Conservation (phyloP, 2,888 invertebrate species). For the Lysandra bellargus region DNA sequence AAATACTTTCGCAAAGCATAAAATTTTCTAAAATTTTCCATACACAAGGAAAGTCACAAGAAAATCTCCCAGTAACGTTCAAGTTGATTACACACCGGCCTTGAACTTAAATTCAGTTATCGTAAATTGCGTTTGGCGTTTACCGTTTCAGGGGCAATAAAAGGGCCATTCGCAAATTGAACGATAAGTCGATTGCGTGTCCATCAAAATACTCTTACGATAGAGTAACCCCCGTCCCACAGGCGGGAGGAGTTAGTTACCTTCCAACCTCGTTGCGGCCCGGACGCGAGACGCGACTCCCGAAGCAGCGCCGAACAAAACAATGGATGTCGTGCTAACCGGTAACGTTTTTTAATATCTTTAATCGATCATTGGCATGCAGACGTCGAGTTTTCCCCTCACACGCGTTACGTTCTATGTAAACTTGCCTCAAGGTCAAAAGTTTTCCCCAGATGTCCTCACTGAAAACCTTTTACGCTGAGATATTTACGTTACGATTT, state of each 20-base stretch:
- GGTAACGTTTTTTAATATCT: constrained; percentile 38
- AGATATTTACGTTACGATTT: constrained; percentile 17
- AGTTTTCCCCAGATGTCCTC: constrained; percentile 33
- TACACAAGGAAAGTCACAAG: neutral
- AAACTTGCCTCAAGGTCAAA: constrained; percentile 34
- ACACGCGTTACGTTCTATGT: constrained; percentile 14
- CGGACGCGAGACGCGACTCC: constrained; percentile 45
- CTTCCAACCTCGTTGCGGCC: constrained; percentile 41
- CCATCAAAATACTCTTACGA: constrained; percentile 39
- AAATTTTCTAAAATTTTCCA: neutral
- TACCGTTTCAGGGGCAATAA: constrained; percentile 35
- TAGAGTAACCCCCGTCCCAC: constrained; percentile 41
- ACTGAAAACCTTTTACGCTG: constrained; percentile 26
- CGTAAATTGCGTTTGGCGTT: constrained; percentile 17
- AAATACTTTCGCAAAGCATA: neutral
- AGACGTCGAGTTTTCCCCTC: neutral
- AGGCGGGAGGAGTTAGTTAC: constrained; percentile 45
- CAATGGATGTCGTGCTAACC: constrained; percentile 39
- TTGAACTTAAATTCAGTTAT: constrained; percentile 10
- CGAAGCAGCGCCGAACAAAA: constrained; percentile 45
- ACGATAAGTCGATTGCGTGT: constrained; percentile 40
- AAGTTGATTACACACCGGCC: constrained; percentile 1
- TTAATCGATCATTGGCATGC: neutral
- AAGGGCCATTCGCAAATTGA: constrained; percentile 38
- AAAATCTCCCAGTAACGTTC: neutral